Conservation (phyloP, 2,888 invertebrate species). For the Callosobruchus maculatus region DNA sequence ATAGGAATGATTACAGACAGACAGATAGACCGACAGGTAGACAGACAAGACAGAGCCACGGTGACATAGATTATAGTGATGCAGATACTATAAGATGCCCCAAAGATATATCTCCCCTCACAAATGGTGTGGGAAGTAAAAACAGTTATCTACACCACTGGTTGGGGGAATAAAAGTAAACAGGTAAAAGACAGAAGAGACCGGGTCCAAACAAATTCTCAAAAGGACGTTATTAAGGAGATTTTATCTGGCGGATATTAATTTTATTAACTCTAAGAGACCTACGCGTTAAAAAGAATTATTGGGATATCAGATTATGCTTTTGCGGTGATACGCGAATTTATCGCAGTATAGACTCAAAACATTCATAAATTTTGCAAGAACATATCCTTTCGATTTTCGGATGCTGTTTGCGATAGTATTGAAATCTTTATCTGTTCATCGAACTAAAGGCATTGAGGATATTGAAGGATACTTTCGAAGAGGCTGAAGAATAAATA, state of each 20-base stretch:
- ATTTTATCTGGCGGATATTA: conserved; percentile 25
- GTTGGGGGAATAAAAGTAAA: neutral
- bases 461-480: too few relatives aligned
- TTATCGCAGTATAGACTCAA: conserved; percentile 17
- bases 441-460: too few relatives aligned
- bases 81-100: too few relatives aligned
- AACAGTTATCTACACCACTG: neutral
- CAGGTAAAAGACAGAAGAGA: neutral
- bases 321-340: conserved; percentile 24
- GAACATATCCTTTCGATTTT: conserved; percentile 4
- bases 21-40: too few relatives aligned
- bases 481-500: too few relatives aligned
- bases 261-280: conserved; percentile 25
- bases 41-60: too few relatives aligned
- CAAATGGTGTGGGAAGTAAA: too few relatives aligned
- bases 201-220: conserved; percentile 9
- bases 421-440: neutral
- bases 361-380: conserved; percentile 19
- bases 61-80: too few relatives aligned
- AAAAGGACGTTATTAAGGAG: conserved; percentile 21
- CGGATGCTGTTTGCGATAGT: neutral
- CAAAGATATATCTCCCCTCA: too few relatives aligned
- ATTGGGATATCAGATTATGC: conserved; percentile 28
- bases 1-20: too few relatives aligned
- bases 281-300: conserved; percentile 27